These are phyloP conservation scores for Xiphorhynchus elegans DNA, from an alignment of 2,113 vertebrate species.

Conservation along the genomic window DNA sequence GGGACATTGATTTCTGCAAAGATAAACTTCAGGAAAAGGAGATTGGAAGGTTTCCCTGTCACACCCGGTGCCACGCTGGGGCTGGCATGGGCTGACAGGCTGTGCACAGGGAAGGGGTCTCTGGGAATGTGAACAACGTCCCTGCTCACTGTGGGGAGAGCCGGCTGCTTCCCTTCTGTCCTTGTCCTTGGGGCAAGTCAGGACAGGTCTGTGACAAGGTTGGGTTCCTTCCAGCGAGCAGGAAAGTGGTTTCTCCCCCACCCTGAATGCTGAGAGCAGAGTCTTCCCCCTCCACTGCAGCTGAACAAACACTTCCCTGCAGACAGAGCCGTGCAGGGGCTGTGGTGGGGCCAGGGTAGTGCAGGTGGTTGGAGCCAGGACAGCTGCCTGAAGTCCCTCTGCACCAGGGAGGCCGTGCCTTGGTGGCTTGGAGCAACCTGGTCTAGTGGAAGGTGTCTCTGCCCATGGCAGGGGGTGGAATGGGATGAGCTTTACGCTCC, in stretches of 20 bases:
- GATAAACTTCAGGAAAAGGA: background rate
- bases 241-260: background rate
- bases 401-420: fast-evolving
- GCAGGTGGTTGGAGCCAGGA: background rate
- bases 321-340: fast-evolving
- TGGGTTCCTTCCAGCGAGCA: fast-evolving
- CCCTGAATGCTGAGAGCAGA: background rate
- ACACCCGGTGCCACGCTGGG: fast-evolving
- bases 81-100: background rate
- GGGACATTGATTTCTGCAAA: background rate
- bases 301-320: background rate
- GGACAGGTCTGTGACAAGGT: background rate
- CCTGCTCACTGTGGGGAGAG: fast-evolving
- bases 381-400: background rate
- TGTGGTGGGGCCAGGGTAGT: fast-evolving
- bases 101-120: background rate
- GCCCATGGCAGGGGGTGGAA: background rate
- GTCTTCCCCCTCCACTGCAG: background rate
- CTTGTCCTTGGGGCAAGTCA: background rate
- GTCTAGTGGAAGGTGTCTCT: background rate
- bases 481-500: background rate
- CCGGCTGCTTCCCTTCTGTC: background rate
- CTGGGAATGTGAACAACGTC: fast-evolving
- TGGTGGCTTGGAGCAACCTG: background rate
- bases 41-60: background rate